These are phyloP conservation scores for Gavialis gangeticus DNA, from an alignment of 2,113 vertebrate genomes.

Conservation along the genomic window DNA sequence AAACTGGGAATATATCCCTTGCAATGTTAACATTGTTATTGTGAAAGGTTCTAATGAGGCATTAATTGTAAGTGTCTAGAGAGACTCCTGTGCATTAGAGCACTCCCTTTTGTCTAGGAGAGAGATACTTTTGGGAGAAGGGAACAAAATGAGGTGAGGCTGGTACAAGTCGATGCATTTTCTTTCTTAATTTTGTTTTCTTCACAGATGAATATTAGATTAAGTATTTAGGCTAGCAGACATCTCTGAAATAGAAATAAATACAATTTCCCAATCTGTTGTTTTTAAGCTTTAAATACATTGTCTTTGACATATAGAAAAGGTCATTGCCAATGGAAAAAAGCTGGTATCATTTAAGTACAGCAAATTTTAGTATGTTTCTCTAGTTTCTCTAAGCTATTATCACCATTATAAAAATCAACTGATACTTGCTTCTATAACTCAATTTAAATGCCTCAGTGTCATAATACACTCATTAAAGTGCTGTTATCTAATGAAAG, in stretches of 20 bases:
- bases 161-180: constrained; percentile 21
- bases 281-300: background rate
- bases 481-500: background rate
- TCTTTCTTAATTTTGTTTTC: background rate
- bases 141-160: background rate
- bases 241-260: constrained; percentile 27
- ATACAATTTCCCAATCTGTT: background rate
- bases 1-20: constrained; percentile 27
- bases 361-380: background rate
- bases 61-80: constrained; percentile 25
- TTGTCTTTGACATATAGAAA: background rate
- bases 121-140: constrained; percentile 21
- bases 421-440: background rate
- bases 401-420: background rate
- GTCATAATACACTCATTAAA: constrained; percentile 8
- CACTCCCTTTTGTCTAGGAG: constrained; percentile 14
- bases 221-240: background rate
- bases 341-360: background rate
- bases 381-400: background rate
- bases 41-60: constrained; percentile 27
- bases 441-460: constrained; percentile 7
- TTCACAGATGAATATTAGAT: constrained; percentile 17
- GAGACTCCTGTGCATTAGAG: constrained; percentile 18
- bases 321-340: background rate
- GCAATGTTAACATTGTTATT: constrained; percentile 21